Percentiles rank a stretch among this genome's conserved stretches.
These are phyloP conservation scores for Neomonachus schauinslandi DNA, from an alignment of 2,113 vertebrate species.

Conservation along the genomic window DNA sequence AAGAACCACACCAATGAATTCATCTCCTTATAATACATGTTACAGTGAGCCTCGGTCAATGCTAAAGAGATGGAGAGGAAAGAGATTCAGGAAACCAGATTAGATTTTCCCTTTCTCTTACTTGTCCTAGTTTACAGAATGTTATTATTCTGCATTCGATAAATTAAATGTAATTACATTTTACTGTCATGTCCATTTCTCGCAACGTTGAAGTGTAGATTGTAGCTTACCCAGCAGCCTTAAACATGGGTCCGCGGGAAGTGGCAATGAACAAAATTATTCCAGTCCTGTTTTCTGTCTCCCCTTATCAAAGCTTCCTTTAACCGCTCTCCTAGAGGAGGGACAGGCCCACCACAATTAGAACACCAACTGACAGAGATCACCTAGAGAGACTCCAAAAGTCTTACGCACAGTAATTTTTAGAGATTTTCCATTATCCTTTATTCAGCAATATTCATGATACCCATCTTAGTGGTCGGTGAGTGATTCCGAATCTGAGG, in stretches of 20 bases:
- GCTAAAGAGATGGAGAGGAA: neutral
- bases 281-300: neutral
- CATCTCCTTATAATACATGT: constrained; percentile 30
- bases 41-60: neutral
- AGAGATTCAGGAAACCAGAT: neutral
- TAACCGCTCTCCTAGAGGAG: neutral
- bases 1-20: constrained; percentile 58
- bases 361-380: neutral
- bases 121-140: constrained; percentile 53
- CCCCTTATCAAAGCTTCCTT: constrained; percentile 27
- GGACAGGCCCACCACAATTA: neutral
- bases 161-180: constrained; percentile 67
- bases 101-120: constrained; percentile 16
- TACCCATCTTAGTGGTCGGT: neutral
- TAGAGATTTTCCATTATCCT: neutral
- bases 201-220: constrained; percentile 28
- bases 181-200: constrained; percentile 44
- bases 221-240: constrained; percentile 54
- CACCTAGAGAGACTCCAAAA: neutral
- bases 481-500: neutral
- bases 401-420: neutral
- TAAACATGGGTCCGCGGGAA: neutral
- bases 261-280: neutral
- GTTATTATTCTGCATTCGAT: constrained; percentile 28
- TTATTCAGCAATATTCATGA: neutral